Evolutionary conservation across 92 coral and sea anemone genomes (phyloP).

Genomic region (Heliopora coerulea): DNA sequence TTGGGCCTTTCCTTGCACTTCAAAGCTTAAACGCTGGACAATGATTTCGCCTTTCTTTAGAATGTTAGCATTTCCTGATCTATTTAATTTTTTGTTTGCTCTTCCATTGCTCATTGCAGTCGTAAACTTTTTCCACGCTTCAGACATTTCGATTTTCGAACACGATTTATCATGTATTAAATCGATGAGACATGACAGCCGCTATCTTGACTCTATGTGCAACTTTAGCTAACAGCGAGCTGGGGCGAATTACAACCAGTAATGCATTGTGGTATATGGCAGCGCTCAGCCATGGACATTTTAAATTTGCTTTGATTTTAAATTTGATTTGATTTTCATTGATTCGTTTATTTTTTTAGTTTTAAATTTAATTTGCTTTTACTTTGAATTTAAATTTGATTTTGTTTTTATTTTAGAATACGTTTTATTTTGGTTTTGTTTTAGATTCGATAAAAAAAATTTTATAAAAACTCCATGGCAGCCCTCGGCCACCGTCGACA

Average conservation of each 20-base stretch:
- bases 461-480: neutral
- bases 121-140: neutral
- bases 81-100: neutral
- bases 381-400: neutral
- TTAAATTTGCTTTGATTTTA: neutral
- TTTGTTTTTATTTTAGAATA: conserved; percentile 19
- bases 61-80: neutral
- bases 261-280: conserved; percentile 34
- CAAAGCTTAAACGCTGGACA: conserved; percentile 17
- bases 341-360: too few species aligned
- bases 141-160: neutral
- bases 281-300: conserved; percentile 22
- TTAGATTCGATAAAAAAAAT: neutral
- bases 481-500: conserved; percentile 8
- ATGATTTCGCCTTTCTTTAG: neutral
- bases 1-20: conserved; percentile 32
- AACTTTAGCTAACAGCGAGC: too few species aligned
- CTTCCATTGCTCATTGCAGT: neutral
- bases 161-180: too few species aligned
- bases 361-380: neutral
- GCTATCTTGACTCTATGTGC: too few species aligned
- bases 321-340: neutral
- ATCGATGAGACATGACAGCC: too few species aligned
- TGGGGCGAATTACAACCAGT: neutral
- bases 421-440: conserved; percentile 3